These are phyloP conservation scores for Ips nitidus DNA, from an alignment of 1,140 invertebrate genomes.

Conservation along the genomic window DNA sequence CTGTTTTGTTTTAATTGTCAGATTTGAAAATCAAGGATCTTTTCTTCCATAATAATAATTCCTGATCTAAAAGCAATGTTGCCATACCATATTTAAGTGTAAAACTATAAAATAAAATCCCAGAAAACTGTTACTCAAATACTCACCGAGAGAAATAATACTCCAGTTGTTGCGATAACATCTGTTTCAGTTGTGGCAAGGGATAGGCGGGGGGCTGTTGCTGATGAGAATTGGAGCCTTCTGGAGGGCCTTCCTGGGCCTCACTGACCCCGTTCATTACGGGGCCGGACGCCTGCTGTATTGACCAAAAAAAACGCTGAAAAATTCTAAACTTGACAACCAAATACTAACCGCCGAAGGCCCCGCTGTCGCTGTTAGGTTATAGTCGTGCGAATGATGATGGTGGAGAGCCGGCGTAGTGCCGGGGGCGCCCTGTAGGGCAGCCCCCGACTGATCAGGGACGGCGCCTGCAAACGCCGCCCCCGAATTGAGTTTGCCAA, in stretches of 20 bases:
- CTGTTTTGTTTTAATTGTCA: too few relatives aligned
- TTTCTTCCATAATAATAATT: too few relatives aligned
- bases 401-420: constrained; percentile 21
- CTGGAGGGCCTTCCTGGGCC: constrained; percentile 44
- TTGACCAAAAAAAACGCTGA: neutral
- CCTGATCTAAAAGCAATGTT: constrained; percentile 41
- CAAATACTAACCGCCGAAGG: constrained; percentile 21
- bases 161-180: constrained; percentile 82
- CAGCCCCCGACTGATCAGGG: constrained; percentile 42
- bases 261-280: constrained; percentile 49
- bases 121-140: too few relatives aligned
- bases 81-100: neutral
- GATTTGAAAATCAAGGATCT: too few relatives aligned
- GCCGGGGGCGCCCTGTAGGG: constrained; percentile 27
- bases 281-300: neutral
- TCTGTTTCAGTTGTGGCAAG: constrained; percentile 74
- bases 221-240: constrained; percentile 36
- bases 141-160: constrained; percentile 84
- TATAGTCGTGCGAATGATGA: constrained; percentile 18
- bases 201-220: constrained; percentile 53
- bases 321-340: neutral
- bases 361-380: constrained; percentile 17
- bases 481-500: constrained; percentile 69
- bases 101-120: neutral
- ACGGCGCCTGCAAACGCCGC: constrained; percentile 60